Evolutionary conservation across 2,113 vertebrate species (phyloP).

Genomic region (Chamaetylas fuelleborni): DNA sequence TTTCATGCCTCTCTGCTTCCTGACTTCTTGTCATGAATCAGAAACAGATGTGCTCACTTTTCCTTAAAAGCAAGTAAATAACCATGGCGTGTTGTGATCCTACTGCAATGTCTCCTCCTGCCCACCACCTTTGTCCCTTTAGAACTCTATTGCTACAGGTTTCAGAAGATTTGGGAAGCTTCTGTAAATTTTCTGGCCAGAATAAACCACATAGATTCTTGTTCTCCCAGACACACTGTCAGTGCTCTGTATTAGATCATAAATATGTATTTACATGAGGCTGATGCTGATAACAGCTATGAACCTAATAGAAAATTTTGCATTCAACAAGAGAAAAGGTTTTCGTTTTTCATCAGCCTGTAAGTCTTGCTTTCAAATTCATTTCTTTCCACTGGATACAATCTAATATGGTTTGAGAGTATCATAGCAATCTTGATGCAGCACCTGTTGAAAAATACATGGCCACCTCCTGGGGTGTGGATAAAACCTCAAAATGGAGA

Average conservation of each 20-base stretch:
- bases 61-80: background rate
- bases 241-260: slow-evolving; percentile 44
- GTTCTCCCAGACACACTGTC: slow-evolving; percentile 9
- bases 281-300: slow-evolving; percentile 41
- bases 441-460: slow-evolving; percentile 52
- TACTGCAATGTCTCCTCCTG: background rate
- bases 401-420: slow-evolving; percentile 49
- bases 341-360: slow-evolving; percentile 61
- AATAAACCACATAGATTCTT: background rate
- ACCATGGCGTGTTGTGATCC: background rate
- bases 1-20: background rate
- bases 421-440: slow-evolving; percentile 47
- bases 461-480: slow-evolving; percentile 68
- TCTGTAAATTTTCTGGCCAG: background rate
- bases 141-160: background rate
- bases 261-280: slow-evolving; percentile 69
- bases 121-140: background rate
- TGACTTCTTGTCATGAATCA: background rate
- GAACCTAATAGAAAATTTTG: slow-evolving; percentile 63
- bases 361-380: slow-evolving; percentile 50
- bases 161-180: slow-evolving; percentile 14
- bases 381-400: slow-evolving; percentile 53
- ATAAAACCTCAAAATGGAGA: slow-evolving; percentile 74
- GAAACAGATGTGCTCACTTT: background rate
- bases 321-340: slow-evolving; percentile 69